Evolutionary conservation across 2,113 vertebrate species (phyloP), one percentile per base, ranked within the genome.

Genomic region (Elaphurus davidianus): DNA sequence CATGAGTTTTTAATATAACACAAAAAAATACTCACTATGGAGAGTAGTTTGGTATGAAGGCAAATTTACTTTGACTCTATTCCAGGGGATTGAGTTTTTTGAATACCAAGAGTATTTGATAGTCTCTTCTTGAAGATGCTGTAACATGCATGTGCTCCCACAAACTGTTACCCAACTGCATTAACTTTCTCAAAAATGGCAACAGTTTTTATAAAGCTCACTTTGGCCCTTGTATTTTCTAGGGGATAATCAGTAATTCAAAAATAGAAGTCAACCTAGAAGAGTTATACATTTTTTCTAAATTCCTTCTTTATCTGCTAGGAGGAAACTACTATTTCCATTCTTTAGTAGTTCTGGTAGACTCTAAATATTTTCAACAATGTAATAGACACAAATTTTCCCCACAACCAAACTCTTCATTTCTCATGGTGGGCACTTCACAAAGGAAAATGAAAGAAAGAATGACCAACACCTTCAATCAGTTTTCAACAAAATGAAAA

Each of bases 1-100:
- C 33, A 86, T 71, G 36, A 93, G 83, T 87, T 91, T 74, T 91
- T 82, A 93, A 95, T 71, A 52, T 14, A 90, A 94, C 50, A 88
- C 19, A 90, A 54, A 79, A 91, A 93, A 87, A 78, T 19, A 87
- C 47, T 87, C 47, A 78, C 25, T 64, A 84, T 57, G 78, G 19
- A 94, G 30, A 87, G 40, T 3, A 45, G 21, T 40, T 64, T 94
- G 45, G 11, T 83, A 91, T 62, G 67, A 79, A 87, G 82, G 47
- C 27, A 91, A 36, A 33, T 52, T 94, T 82, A 25, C 60, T 84
- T 74, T 81, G 45, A 45, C 43, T 67, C 7, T 78, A 79, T 52
- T 27, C 30, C 45, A n/a, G 21, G 40, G 3, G 71, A 25, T 0
- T 7, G 43, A 87, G 74, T 87, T 82, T 87, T 25, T 33, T 55